Evolutionary conservation across 2,888 invertebrate species (phyloP).

Genomic region (Hypsopygia costalis): DNA sequence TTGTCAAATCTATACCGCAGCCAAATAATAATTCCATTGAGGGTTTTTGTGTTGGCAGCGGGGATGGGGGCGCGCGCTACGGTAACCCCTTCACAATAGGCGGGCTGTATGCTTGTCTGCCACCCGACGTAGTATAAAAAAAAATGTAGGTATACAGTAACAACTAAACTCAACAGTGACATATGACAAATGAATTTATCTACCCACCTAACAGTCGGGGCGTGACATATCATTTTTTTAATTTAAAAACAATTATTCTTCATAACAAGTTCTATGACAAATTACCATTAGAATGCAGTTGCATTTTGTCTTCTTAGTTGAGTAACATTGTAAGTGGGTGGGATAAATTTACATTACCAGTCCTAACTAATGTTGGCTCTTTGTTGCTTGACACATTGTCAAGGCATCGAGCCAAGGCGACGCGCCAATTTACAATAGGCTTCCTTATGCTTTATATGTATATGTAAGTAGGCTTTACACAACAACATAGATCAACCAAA

Average conservation of each 20-base stretch:
- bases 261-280: not conserved
- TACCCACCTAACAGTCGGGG: not conserved
- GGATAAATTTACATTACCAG: constrained; percentile 53
- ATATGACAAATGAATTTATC: not conserved
- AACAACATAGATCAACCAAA: too few relatives aligned
- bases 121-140: too few relatives aligned
- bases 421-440: constrained; percentile 34
- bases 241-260: not conserved
- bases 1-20: too few relatives aligned
- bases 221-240: not conserved
- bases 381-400: constrained; percentile 62
- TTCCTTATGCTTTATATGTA: constrained; percentile 30
- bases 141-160: too few relatives aligned
- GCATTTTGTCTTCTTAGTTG: constrained; percentile 22
- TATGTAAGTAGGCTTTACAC: too few relatives aligned
- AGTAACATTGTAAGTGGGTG: constrained; percentile 44
- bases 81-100: too few relatives aligned
- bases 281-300: constrained; percentile 16
- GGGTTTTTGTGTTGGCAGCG: too few relatives aligned
- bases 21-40: too few relatives aligned
- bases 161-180: not conserved
- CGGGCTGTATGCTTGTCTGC: too few relatives aligned
- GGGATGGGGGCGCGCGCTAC: too few relatives aligned
- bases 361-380: constrained; percentile 47
- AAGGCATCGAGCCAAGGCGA: constrained; percentile 58